Evolutionary conservation across 1,140 invertebrate genomes (phyloP).

Genomic region (Trissolcus basalis): DNA sequence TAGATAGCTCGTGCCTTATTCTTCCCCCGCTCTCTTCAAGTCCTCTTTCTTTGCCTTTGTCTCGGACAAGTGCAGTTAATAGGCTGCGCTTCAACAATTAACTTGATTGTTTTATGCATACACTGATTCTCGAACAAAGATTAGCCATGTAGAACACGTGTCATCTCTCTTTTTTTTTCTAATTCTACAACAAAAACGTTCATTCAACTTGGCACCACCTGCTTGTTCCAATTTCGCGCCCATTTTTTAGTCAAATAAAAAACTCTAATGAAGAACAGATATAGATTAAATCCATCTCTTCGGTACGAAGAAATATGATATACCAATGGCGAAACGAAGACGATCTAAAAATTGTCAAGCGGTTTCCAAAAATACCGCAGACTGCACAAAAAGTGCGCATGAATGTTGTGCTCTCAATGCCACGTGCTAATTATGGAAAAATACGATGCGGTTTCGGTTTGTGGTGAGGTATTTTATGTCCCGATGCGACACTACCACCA

Average conservation of each 20-base stretch:
- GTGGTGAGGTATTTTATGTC: slow-evolving; percentile 66
- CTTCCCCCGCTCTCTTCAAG: slow-evolving; percentile 49
- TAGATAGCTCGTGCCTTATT: slow-evolving; percentile 75
- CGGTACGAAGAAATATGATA: slow-evolving; percentile 75
- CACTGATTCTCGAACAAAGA: slow-evolving; percentile 53
- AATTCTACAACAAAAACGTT: slow-evolving; percentile 32
- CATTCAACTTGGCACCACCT: slow-evolving; percentile 39
- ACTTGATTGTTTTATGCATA: slow-evolving; percentile 77
- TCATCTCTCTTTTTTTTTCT: slow-evolving; percentile 64
- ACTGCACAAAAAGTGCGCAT: slow-evolving; percentile 73
- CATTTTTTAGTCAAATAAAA: neutral
- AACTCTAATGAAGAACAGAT: slow-evolving; percentile 15
- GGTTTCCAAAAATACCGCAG: slow-evolving; percentile 76
- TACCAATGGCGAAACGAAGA: slow-evolving; percentile 58
- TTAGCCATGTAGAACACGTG: slow-evolving; percentile 17
- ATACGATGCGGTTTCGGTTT: slow-evolving; percentile 72
- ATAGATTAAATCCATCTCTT: slow-evolving; percentile 42
- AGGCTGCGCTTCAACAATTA: slow-evolving; percentile 74
- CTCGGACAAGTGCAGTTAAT: slow-evolving; percentile 24
- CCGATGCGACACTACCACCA: slow-evolving; percentile 33
- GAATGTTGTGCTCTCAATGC: slow-evolving; percentile 70
- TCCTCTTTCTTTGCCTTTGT: slow-evolving; percentile 45
- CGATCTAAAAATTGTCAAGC: slow-evolving; percentile 53
- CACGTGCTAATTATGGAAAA: slow-evolving; percentile 77
- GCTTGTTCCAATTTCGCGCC: slow-evolving; percentile 56